Evolutionary conservation across 2,113 vertebrate genomes (phyloP), one percentile per base, ranked within the genome.

Genomic region (Andinoacara biseriatus): DNA sequence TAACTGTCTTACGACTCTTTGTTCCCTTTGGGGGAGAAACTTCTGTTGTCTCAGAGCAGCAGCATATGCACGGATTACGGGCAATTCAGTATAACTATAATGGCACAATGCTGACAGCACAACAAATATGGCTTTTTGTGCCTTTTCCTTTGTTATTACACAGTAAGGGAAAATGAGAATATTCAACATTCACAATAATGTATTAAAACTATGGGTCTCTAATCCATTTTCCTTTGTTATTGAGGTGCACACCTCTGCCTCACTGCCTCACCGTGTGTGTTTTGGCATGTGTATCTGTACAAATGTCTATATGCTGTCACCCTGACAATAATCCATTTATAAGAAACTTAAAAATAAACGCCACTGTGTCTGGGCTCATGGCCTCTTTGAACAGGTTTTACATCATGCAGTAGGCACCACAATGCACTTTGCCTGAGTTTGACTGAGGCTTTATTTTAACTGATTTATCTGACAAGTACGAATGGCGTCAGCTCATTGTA

Each of bases 1-100:
- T 88, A 90, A 57, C 46, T 59, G 82, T 89, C 77, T 67, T 49
- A 49, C 1, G 7, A 67, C 31, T 58, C 77, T 87, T 88, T 83
- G 58, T 84, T 78, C 61, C 58, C 38, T 43, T 33, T 56, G 52
- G 22, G 5, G 40, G 72, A 86, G 58, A 80, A 80, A 85, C 85
- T 81, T 62, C 69, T 92, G 67, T 86, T 87, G 76, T 82, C 77
- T 69, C 49, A 57, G 54, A 59, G 20, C 38, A 54, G 46, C 52
- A 67, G 24, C 86, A 83, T 82, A 77, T 83, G 84, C 74, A 26
- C 18, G 74, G 84, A 88, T 84, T 83, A 72, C 7, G 13, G 62
- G 69, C 67, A 31, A 69, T 57, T 52, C 18, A 24, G 69, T 43
- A 35, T 3, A 74, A 40, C 5, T 0, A 74, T 69, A 35, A 77